Conservation (phyloP, 2,113 vertebrate species). For the Rhea pennata region DNA sequence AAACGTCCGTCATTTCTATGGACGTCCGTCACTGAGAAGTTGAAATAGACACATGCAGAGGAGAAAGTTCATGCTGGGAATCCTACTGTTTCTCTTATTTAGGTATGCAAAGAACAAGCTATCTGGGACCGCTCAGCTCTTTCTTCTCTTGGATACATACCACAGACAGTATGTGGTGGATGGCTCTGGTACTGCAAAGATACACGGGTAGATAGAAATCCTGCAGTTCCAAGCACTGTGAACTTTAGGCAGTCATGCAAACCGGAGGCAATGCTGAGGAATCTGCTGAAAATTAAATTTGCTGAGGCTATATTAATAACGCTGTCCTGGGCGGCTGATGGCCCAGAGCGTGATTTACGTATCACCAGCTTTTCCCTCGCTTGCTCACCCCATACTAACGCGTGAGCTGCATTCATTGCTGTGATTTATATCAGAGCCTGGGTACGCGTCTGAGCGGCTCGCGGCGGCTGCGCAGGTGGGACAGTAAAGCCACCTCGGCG, state of each 20-base stretch:
- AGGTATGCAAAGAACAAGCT: not conserved
- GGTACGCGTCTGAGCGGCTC: not conserved
- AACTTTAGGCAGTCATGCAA: not conserved
- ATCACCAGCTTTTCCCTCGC: not conserved
- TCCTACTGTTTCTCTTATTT: not conserved
- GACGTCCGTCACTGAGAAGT: not conserved
- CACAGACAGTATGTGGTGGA: not conserved
- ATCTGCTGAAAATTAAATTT: not conserved
- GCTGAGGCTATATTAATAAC: not conserved
- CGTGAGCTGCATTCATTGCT: not conserved
- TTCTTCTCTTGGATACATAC: not conserved
- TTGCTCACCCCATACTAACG: not conserved
- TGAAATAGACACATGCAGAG: not conserved
- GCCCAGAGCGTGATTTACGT: not conserved
- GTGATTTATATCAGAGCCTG: rapidly evolving
- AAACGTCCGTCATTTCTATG: not conserved
- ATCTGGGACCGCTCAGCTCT: not conserved
- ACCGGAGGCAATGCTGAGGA: not conserved
- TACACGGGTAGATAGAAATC: not conserved
- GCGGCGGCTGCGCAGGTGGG: not conserved
- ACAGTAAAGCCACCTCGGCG: not conserved
- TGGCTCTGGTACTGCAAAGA: not conserved
- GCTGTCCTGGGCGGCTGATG: not conserved
- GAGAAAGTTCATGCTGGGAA: conserved; percentile 16
- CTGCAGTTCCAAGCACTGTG: not conserved